Base-by-base conservation (phyloP, 2,797 vertebrate species). In the Myotis daubentonii region DNA sequence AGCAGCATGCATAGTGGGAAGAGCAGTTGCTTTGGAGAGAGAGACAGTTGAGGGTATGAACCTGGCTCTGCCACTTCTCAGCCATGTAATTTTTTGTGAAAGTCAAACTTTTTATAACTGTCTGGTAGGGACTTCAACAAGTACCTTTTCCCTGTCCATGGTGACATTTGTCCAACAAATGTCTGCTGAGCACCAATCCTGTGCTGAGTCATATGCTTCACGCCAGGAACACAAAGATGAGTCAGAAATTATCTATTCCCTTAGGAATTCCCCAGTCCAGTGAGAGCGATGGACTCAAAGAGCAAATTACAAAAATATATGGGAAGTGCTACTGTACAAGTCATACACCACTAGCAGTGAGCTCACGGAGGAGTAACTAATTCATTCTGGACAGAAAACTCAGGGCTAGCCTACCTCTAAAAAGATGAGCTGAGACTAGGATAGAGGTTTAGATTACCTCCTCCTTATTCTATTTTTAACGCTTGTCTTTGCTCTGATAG, bases 191-290 rank as follows among this genome's bases (percentile, higher is more conserved):
- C 33, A 36, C 78, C 55, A 57, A 5, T 87, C 23, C 5, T 84
- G 53, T 95, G 94, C 95, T 96, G 95, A 97, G 86, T 97, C 96
- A 96, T 84, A 51, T 22, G 85, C 71, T 91, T 87, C 76, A 78
- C 70, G 8, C 60, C 0, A 6, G 49, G 70, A 87, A 80, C 41
- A 30, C 33, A 91, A 86, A 89, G 51, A 95, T 96, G 89, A 96
- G 71, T 96, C 94, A 96, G 93, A 95, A 81, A 91, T 85, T 75
- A 75, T 83, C 70, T 84, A 70, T 93, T 94, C 82, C 80, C 83
- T 89, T 84, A 20, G 81, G 91, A 93, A 84, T 95, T 93, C 75
- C 68, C 92, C 76, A 80, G 66, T 49, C 57, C 20, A 57, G 44
- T 81, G 89, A 92, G 72, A 57, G 74, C 71, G 60, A 86, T 16